Base-by-base conservation (phyloP, 2,113 vertebrate species). In the Sylvia atricapilla region DNA sequence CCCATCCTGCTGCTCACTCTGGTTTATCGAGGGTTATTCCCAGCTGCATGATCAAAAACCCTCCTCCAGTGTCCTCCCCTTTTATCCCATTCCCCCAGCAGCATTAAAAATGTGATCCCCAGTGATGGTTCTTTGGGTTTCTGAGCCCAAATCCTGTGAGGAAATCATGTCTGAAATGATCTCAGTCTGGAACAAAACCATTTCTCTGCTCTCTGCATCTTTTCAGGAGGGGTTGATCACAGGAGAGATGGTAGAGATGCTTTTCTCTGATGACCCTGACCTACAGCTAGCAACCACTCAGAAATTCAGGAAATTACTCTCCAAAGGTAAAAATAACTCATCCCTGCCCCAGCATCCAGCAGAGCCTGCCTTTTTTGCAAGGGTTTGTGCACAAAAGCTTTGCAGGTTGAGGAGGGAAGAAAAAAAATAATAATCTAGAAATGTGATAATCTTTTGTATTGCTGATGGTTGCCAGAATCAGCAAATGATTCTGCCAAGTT, bases 241-340 rank as follows among this genome's bases (percentile, higher is more conserved):
- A 75, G 98, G 98, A 96, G 99, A 99, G 83, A 99, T 99, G 99
- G 99, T 99, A 15, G 99, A 99, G 96, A 99, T 99, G 98, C 98
- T 99, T 79, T 99, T 99, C 95, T 99, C 99, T 79, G 99, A 99
- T 55, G 99, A 99, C 96, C 98, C 98, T 74, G 99, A 99, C 85
- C 98, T 99, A 31, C 99, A 99, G 94, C 98, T 99, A 58, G 96
- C 98, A 93, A 99, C 99, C 86, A 99, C 99, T 90, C 99, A 99
- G 95, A 99, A 99, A 96, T 99, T 99, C 97, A 98, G 99, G 95
- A 99, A 99, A 96, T 96, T 99, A 33, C 99, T 99, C 84, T 99
- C 99, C 88, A 99, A 99, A 99, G 99, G 99, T 99, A 98, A 89
- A 75, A 95, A 44, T 2, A 43, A 55, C 56, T 82, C 33, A 5